Evolutionary conservation across 2,888 invertebrate genomes (phyloP).

Genomic region (Cyrtodaria siliqua): DNA sequence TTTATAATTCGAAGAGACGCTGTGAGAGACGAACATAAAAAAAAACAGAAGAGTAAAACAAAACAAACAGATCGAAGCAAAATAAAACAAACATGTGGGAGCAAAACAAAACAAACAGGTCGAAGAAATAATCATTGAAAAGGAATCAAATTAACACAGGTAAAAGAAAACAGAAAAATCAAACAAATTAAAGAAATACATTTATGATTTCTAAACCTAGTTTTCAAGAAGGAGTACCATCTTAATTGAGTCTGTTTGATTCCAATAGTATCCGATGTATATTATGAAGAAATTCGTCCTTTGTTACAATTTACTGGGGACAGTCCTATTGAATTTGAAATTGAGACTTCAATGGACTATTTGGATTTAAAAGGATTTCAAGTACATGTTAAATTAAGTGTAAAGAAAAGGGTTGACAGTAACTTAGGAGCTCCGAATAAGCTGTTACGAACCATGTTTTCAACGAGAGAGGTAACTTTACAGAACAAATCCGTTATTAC

Average conservation of each 20-base stretch:
- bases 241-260: conserved; percentile 50
- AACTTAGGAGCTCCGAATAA: conserved; percentile 18
- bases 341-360: conserved; percentile 50
- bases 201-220: conserved; percentile 23
- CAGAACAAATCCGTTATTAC: conserved; percentile 51
- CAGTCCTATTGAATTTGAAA: conserved; percentile 56
- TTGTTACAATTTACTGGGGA: conserved; percentile 40
- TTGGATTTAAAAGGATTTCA: conserved; percentile 8
- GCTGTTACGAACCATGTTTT: conserved; percentile 56
- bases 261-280: conserved; percentile 48
- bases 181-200: conserved; percentile 10
- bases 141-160: background rate
- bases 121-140: background rate
- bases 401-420: conserved; percentile 23
- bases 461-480: conserved; percentile 51
- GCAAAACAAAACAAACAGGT: conserved; percentile 5
- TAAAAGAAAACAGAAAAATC: background rate
- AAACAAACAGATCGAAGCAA: conserved; percentile 5
- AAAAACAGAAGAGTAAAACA: conserved; percentile 2
- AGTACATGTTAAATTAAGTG: conserved; percentile 15
- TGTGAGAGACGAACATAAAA: conserved; percentile 21
- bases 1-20: conserved; percentile 14
- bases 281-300: conserved; percentile 54
- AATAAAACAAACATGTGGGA: conserved; percentile 6
- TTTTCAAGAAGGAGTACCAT: conserved; percentile 45